Evolutionary conservation across 2,113 vertebrate genomes (phyloP).

Genomic region (Rynchops niger): DNA sequence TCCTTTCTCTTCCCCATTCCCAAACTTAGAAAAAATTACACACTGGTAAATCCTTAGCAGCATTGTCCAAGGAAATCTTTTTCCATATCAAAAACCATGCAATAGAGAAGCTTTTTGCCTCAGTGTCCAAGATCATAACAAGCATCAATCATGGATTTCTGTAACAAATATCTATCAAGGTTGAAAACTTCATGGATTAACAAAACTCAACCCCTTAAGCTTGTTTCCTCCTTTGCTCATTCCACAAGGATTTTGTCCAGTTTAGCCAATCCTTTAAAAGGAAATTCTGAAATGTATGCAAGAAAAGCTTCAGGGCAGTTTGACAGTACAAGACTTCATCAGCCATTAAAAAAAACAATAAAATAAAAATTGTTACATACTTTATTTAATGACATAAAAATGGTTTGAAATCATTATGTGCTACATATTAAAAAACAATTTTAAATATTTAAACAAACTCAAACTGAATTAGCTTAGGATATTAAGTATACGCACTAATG

Average conservation of each 20-base stretch:
- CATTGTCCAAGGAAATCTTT: neutral
- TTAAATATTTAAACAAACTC: neutral
- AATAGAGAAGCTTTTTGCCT: neutral
- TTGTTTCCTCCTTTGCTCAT: neutral
- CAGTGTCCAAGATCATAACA: neutral
- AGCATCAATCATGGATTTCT: neutral
- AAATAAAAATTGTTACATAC: neutral
- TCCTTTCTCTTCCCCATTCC: neutral
- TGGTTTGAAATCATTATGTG: neutral
- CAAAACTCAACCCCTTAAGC: neutral
- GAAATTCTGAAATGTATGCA: neutral
- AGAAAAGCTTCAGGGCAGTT: neutral
- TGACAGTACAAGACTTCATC: neutral
- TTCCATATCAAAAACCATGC: neutral
- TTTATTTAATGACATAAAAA: neutral
- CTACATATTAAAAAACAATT: neutral
- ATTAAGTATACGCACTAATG: neutral
- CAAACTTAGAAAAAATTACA: neutral
- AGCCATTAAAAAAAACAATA: neutral
- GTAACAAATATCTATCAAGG: neutral
- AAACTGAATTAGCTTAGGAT: neutral
- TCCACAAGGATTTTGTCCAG: neutral
- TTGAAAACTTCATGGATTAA: neutral
- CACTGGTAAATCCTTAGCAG: neutral
- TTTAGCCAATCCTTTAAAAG: neutral